These are phyloP conservation scores for Reticulitermes lucifugus DNA, from an alignment of 2,888 invertebrate genomes.

Conservation along the genomic window DNA sequence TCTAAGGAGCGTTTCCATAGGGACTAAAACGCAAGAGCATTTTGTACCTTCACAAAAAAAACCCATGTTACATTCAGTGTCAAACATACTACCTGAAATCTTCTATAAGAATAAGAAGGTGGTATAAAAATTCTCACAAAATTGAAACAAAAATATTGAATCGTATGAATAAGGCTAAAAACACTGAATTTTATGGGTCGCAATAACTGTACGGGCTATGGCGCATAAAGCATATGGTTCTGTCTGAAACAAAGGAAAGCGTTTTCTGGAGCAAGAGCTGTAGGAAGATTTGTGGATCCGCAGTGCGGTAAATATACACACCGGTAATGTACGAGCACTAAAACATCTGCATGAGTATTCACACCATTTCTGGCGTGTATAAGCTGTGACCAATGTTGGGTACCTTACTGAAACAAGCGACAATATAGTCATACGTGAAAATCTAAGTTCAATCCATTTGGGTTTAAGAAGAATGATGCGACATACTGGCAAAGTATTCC, in stretches of 20 bases:
- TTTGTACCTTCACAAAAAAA: no score
- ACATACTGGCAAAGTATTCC: neutral
- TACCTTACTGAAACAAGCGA: neutral
- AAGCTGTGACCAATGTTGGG: neutral
- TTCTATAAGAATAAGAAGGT: no score
- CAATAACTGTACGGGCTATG: neutral
- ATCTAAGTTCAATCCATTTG: neutral
- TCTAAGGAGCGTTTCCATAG: no score
- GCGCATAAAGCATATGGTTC: neutral
- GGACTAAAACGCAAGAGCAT: no score
- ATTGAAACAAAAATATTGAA: neutral
- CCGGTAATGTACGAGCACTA: neutral
- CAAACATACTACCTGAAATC: no score
- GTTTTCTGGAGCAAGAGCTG: conserved; percentile 3
- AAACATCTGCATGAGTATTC: neutral
- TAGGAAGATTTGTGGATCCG: conserved; percentile 7
- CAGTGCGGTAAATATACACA: neutral
- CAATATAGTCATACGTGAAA: neutral
- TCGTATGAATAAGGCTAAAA: neutral
- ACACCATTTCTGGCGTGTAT: neutral
- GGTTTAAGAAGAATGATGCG: neutral
- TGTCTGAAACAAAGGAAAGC: neutral
- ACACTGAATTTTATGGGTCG: neutral
- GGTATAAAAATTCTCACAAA: neutral
- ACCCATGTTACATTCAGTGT: no score